Evolutionary conservation across 2,888 invertebrate species (phyloP).

Genomic region (Monochamus alternatus): DNA sequence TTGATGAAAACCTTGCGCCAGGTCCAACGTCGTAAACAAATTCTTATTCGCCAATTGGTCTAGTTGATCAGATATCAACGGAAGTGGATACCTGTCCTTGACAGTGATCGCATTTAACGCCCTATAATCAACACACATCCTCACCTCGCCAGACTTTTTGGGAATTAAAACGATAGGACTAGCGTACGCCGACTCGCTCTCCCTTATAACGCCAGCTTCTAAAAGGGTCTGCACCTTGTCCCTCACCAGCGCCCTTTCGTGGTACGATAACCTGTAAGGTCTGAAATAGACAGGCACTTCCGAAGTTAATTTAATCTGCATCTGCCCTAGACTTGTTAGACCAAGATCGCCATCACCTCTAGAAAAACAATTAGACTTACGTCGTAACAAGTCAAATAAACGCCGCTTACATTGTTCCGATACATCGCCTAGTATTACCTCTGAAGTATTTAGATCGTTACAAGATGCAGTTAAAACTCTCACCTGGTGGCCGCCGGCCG

Average conservation of each 20-base stretch:
- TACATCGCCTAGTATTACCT: neutral
- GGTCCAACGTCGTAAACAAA: constrained; percentile 1
- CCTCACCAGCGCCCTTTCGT: constrained; percentile 40
- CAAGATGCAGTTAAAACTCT: neutral
- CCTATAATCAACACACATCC: constrained; percentile 37
- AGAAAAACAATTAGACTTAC: constrained; percentile 21
- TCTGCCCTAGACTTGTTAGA: constrained; percentile 29
- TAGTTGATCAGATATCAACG: constrained; percentile 29
- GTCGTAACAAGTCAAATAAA: neutral
- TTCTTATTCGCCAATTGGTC: constrained; percentile 24
- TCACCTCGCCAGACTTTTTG: constrained; percentile 22
- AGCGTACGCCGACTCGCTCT: constrained; percentile 41
- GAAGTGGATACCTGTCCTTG: neutral
- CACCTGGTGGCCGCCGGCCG: neutral
- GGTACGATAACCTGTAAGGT: constrained; percentile 8
- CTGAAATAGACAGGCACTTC: too few species aligned
- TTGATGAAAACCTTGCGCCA: constrained; percentile 50
- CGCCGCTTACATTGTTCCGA: neutral
- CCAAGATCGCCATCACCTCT: neutral
- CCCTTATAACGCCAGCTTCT: constrained; percentile 38
- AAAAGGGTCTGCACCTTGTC: constrained; percentile 39
- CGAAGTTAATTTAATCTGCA: constrained; percentile 1
- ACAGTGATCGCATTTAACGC: constrained; percentile 41
- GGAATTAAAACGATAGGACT: too few species aligned
- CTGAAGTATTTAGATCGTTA: neutral